Evolutionary conservation across 1,140 invertebrate genomes (phyloP), one percentile per base, ranked within the genome.

Genomic region (Grapholita molesta): DNA sequence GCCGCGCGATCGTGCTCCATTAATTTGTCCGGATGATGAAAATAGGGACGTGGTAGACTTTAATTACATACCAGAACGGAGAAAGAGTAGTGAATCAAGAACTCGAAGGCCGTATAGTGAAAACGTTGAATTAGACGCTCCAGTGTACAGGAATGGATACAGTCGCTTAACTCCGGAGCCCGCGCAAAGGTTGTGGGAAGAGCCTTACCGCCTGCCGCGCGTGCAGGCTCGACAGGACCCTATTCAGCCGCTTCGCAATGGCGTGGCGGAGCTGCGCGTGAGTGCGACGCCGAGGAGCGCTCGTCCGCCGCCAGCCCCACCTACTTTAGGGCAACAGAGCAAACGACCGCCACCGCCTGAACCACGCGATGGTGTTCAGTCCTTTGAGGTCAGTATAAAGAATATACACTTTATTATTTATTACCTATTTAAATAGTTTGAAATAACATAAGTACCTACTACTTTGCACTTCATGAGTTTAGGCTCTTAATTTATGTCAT

Each of bases 21-120:
- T 89, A 7, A 84, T 89, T 28, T 76, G 52, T 68, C 84, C 83
- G 65, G 87, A 89, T 32, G 87, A 91, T 64, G 89, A 91, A 75
- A 85, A 81, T 32, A 77, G 83, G 42, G 89, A 91, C 67, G 80
- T 86, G 1, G 86, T 91, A 4, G 88, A 91, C 61, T 88, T 82
- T 55, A 73, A 65, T n/a, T 89, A 86, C 66, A 76, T 77, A 21
- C 74, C 78, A 53, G 89, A 90, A 52, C 77, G 82, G 38, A 83
- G 86, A 61, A 83, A 85, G 65, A 77, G 65, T 64, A 83, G 79
- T 67, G 83, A 90, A 68, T 70, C 81, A 5, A 75, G 89, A 71
- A 90, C 80, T 77, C 76, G 77, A 15, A 78, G 92, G 42, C 92
- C 92, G 3, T 92, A 90, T 70, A 92, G 92, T 78, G 92, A 92